Evolutionary conservation across 1,140 invertebrate species (phyloP), one percentile per base, ranked within the genome.

Genomic region (Hormaphis cornu): DNA sequence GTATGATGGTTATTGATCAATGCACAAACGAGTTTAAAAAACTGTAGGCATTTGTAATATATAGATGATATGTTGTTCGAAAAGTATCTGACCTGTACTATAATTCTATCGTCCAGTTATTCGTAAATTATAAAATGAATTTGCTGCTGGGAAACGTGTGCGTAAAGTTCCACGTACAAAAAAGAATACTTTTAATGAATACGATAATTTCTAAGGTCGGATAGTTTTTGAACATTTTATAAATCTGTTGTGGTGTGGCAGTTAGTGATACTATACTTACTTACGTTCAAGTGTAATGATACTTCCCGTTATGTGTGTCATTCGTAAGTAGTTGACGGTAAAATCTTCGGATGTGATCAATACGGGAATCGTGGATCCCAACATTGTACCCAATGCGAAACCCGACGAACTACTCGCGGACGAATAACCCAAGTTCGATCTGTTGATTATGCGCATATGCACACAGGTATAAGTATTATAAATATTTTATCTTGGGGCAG

Each of bases 371-470:
- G 98, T 92, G 81, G 98, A 98, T 44, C 97, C 97, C 1, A 99
- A 79, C 77, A 98, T 98, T 79, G 93, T 98, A 0, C 97, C 97
- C 63, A 93, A 90, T 0, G 95, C 98, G 82, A 99, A 96, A 18
- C 97, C 97, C 10, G 98, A 94, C 74, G 90, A 91, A 76, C 99
- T 99, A 77, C 97, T 98, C 0, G 96, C 98, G 8, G 95, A 98
- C 9, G 97, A 97, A 81, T 98, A 95, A n/a, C 93, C 94, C 37
- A 99, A 93, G 81, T 99, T 99, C 76, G 83, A 87, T 82, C 58
- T 61, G 6, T 3, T 52, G n/a, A n/a, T 16, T 10, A 54, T 12
- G 18, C n/a, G 33, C n/a, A n/a, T n/a, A n/a, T n/a, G n/a, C n/a
- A n/a, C n/a, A n/a, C n/a, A n/a, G n/a, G n/a, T n/a, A n/a, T n/a